Base-by-base conservation (phyloP, 2,888 invertebrate species). In the Mimas tiliae region DNA sequence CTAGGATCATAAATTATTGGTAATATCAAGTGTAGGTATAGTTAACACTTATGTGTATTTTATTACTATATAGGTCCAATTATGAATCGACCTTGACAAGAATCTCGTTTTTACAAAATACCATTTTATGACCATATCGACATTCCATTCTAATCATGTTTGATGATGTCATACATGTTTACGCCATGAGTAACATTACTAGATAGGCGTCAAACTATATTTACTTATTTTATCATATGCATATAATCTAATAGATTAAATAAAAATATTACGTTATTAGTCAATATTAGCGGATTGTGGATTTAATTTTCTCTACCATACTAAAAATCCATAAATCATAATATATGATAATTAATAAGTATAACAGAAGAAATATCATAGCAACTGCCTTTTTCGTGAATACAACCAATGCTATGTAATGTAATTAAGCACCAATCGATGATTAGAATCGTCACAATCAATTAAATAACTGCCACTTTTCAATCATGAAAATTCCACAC, bases 401-500 rank as follows among this genome's bases (percentile, higher is more conserved):
- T 34, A 33, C 33, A 42, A 14, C 4, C 21, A n/a, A 62, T 21
- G 14, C 21, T 62, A 21, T 62, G 47, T 21, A 62, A 21, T 16
- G 27, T n/a, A 62, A 27, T 62, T 21, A 63, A 45, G 21, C 53
- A 33, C 12, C n/a, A 27, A 47, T 47, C n/a, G 11, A 63, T 33
- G 8, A 48, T 63, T 63, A 33, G 6, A 63, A 27, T 27, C 47
- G 12, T 63, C 27, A 47, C 62, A 63, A 27, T n/a, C 62, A 48
- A 63, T 63, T n/a, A n/a, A 27, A 3, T 63, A 63, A 47, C 62
- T 47, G 9, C 45, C 3, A 16, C 21, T n/a, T 12, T 16, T 21
- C 21, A 55, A 65, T 64, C 38, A 66, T 67, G 64, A 34, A 50
- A 16, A 62, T 58, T 63, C 14, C 12, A 51, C n/a, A 47, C 19